A percentile compares a stretch with the other conserved stretches of the same genome.
Conservation (phyloP, 2,888 invertebrate genomes). For the Keiferia lycopersicella region DNA sequence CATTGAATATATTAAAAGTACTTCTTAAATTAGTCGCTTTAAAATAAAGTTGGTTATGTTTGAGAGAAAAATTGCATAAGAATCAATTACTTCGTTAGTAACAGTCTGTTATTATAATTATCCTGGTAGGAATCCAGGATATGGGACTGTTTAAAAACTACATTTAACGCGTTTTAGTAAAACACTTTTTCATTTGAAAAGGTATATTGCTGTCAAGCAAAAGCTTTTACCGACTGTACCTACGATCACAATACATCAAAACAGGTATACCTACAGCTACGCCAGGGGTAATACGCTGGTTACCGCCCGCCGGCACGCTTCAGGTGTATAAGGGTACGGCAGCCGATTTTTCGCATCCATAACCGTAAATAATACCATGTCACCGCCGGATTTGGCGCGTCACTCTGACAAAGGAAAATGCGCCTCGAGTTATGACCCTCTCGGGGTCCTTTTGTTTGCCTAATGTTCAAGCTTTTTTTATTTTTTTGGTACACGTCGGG, state of each 20-base stretch:
- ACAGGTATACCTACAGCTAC: not conserved
- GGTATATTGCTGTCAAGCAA: not conserved
- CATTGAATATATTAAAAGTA: not conserved
- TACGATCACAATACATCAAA: not conserved
- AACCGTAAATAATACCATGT: slow-evolving; percentile 62
- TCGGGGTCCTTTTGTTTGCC: slow-evolving; percentile 71
- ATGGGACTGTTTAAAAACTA: too few species aligned
- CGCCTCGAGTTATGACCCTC: slow-evolving; percentile 70
- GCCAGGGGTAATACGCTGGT: not conserved
- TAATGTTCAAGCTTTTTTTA: slow-evolving; percentile 60
- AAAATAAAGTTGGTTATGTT: too few species aligned
- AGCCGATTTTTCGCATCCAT: slow-evolving; percentile 24
- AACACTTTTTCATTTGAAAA: too few species aligned
- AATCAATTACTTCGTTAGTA: too few species aligned
- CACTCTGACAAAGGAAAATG: slow-evolving; percentile 71
- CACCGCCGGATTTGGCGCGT: slow-evolving; percentile 67
- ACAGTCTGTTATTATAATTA: too few species aligned
- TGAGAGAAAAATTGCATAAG: too few species aligned
- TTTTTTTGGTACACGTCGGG: slow-evolving; percentile 40
- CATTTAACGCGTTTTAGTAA: too few species aligned
- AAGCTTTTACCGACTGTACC: not conserved
- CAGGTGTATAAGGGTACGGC: slow-evolving; percentile 10
- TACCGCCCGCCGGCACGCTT: not conserved
- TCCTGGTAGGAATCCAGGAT: too few species aligned
- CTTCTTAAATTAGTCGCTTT: not conserved